These are phyloP conservation scores for Poicephalus meyeri DNA, from an alignment of 2,113 vertebrate genomes.

Conservation along the genomic window DNA sequence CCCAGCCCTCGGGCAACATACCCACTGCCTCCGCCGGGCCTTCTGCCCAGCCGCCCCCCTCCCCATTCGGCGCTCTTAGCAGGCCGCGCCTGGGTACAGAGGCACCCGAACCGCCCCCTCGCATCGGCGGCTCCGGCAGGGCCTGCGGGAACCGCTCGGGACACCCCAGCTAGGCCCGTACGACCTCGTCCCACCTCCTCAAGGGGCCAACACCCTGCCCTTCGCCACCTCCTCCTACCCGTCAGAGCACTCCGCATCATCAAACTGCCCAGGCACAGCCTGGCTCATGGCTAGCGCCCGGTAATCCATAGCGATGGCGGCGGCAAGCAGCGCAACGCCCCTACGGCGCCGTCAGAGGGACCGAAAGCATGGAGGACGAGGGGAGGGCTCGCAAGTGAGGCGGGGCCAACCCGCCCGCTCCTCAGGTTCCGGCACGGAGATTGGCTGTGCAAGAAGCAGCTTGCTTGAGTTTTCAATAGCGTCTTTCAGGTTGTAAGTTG, in stretches of 20 bases:
- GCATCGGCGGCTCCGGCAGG: background rate
- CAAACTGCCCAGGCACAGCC: slow-evolving; percentile 77
- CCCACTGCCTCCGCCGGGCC: background rate
- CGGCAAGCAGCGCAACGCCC: too few relatives aligned
- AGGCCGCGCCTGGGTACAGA: background rate
- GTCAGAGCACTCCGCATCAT: slow-evolving; percentile 75
- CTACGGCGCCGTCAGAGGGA: background rate
- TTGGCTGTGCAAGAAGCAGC: background rate
- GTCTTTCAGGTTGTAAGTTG: background rate
- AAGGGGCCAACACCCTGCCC: too few relatives aligned
- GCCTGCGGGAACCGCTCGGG: background rate
- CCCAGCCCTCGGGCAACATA: fast-evolving
- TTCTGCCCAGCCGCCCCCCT: too few relatives aligned
- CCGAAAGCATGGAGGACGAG: fast-evolving
- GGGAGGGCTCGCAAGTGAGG: background rate
- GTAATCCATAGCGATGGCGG: slow-evolving; percentile 56
- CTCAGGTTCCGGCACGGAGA: fast-evolving
- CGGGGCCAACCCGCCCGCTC: background rate
- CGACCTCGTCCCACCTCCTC: background rate
- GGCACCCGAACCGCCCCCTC: background rate
- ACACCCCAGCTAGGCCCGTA: too few relatives aligned
- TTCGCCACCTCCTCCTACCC: slow-evolving; percentile 10
- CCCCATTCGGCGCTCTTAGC: background rate
- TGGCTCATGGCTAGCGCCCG: slow-evolving; percentile 58
- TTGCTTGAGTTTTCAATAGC: background rate